A percentile compares a stretch with the other conserved stretches of the same genome.
Evolutionary conservation across 2,113 vertebrate genomes (phyloP).

Genomic region (Macaca mulatta): DNA sequence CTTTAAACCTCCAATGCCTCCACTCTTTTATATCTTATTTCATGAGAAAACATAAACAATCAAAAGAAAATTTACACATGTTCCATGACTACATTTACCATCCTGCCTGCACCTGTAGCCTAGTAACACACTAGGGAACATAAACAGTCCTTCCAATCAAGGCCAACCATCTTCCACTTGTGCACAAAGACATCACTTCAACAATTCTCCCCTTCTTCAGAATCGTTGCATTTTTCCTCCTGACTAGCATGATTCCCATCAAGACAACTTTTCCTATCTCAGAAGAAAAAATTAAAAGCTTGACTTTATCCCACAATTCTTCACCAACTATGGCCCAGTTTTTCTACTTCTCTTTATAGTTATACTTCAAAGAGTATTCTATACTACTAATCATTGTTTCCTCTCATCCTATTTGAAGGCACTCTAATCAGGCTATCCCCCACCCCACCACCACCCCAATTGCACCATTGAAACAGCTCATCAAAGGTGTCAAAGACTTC

Average conservation of each 20-base stretch:
- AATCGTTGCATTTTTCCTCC: not conserved
- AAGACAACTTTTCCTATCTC: not conserved
- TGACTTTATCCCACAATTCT: not conserved
- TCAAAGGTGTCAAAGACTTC: not conserved
- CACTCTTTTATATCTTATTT: not conserved
- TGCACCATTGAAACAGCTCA: not conserved
- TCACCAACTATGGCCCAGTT: not conserved
- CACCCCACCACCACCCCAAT: too few species aligned
- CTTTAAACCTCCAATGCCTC: not conserved
- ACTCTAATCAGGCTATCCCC: not conserved
- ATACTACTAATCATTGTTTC: not conserved
- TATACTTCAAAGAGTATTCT: not conserved
- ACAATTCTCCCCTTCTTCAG: not conserved
- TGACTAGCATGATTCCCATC: not conserved
- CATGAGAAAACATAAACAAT: not conserved
- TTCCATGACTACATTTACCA: not conserved
- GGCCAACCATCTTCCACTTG: not conserved
- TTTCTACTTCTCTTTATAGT: not conserved
- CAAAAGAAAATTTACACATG: not conserved
- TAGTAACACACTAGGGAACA: not conserved
- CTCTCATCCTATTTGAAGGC: not conserved
- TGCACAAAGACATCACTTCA: not conserved
- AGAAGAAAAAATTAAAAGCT: not conserved
- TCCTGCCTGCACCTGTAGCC: not conserved
- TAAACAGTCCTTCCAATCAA: not conserved